These are phyloP conservation scores for Chrysolophus pictus DNA, from an alignment of 2,797 vertebrate genomes.

Conservation along the genomic window DNA sequence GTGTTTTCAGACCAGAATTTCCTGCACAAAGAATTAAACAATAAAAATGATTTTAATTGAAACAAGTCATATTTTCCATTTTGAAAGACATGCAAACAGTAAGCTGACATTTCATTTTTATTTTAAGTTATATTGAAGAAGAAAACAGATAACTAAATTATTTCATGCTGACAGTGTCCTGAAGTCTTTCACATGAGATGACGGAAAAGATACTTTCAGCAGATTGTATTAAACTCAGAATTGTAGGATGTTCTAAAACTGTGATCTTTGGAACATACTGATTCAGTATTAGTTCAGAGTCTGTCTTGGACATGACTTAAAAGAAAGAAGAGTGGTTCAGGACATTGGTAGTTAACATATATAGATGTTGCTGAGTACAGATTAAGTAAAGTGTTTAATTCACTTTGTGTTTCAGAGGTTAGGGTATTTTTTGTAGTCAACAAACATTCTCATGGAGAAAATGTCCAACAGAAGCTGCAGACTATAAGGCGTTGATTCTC, in stretches of 20 bases:
- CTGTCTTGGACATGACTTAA: neutral
- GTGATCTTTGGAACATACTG: neutral
- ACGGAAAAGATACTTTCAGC: neutral
- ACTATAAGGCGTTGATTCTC: neutral
- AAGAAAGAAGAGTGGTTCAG: conserved; percentile 10
- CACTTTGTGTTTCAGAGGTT: conserved; percentile 1
- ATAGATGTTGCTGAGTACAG: neutral
- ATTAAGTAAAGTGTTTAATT: conserved; percentile 12
- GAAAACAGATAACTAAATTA: neutral
- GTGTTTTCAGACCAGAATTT: neutral
- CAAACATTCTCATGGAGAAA: neutral
- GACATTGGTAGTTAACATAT: neutral
- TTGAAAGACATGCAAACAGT: neutral
- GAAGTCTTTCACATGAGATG: neutral
- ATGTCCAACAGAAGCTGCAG: neutral
- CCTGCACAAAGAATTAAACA: neutral
- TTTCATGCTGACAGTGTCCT: neutral
- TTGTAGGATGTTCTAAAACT: neutral
- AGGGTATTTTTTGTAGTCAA: neutral
- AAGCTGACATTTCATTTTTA: neutral
- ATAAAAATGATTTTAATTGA: neutral
- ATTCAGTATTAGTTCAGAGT: neutral
- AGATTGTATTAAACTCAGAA: neutral
- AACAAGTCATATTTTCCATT: neutral
- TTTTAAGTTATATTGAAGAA: neutral